Conservation (phyloP, 2,797 vertebrate species). For the Propithecus perrieri region DNA sequence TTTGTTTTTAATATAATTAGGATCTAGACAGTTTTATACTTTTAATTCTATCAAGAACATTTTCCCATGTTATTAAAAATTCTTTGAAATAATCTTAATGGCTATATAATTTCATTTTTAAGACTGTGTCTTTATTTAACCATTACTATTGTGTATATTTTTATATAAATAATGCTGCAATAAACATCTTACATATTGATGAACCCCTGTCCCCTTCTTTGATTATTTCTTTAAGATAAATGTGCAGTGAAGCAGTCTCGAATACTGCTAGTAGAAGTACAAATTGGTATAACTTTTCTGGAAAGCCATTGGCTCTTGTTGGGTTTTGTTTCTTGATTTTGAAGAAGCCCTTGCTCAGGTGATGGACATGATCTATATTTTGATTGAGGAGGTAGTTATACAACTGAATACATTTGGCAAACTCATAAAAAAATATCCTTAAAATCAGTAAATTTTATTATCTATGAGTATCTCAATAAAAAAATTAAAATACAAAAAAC, state of each 20-base stretch:
- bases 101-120: conserved; percentile 20
- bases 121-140: not conserved
- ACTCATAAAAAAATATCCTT: not conserved
- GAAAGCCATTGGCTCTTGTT: not conserved
- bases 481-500: not conserved
- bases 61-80: conserved; percentile 5
- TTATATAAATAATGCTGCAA: conserved; percentile 1
- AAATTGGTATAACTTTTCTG: conserved; percentile 3
- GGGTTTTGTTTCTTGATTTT: not conserved
- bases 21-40: not conserved
- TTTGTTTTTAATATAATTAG: conserved; percentile 13
- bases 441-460: not conserved
- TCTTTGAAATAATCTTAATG: conserved; percentile 48
- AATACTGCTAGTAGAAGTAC: not conserved
- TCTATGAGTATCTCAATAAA: not conserved
- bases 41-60: conserved; percentile 31
- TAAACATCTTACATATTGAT: not conserved
- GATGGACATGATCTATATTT: not conserved
- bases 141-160: conserved; percentile 20
- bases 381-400: not conserved
- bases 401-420: not conserved
- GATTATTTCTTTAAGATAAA: conserved; percentile 31
- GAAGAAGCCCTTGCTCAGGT: not conserved
- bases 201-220: not conserved
- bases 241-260: not conserved